Evolutionary conservation across 2,797 vertebrate species (phyloP), one percentile per base, ranked within the genome.

Genomic region (Macroramphosus scolopax): DNA sequence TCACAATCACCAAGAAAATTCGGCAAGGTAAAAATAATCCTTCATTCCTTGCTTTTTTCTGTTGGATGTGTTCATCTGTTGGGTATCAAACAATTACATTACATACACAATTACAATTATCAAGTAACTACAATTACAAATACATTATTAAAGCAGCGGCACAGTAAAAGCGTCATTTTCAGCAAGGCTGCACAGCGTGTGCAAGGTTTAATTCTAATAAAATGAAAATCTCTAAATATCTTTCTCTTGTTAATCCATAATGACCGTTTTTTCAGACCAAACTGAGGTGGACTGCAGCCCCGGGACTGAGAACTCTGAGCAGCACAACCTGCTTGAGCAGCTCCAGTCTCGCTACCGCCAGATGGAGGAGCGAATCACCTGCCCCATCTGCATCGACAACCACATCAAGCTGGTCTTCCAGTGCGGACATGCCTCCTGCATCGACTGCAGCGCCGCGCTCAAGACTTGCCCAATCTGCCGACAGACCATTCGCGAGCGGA

Each of bases 301-400:
- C 0, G 87, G 88, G 33, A 85, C 88, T 0, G 91, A 93, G 43
- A 81, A 88, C 57, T 93, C 91, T 0, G 93, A 95, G 36, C 95
- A 96, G 76, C 91, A 91, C 85, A 94, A 96, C 89, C 89, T 99
- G 34, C 91, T 98, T 88, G 95, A 99, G 87, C 95, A 98, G 86
- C 91, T 99, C 48, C 95, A 98, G 91, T 96, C 86, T 10, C 94
- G 96, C 71, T 98, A 97, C 87, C 79, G 95, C 20, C 96, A 97
- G 90, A 99, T 99, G 96, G 96, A 98, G 72, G 96, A 99, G 78
- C 91, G 96, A 3, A 98, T 98, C 90, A 99, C 95, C 65, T 99
- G 96, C 69, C 96, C 96, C 13, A 97, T 99, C 82, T 99, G 96
- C 88, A 98, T 99, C 46, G 95, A 99, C 75, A 97, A 92, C 89